phyloP scores from a whole-genome alignment of 2,888 invertebrate genomes.

The Pyrocoelia pectoralis region DNA sequence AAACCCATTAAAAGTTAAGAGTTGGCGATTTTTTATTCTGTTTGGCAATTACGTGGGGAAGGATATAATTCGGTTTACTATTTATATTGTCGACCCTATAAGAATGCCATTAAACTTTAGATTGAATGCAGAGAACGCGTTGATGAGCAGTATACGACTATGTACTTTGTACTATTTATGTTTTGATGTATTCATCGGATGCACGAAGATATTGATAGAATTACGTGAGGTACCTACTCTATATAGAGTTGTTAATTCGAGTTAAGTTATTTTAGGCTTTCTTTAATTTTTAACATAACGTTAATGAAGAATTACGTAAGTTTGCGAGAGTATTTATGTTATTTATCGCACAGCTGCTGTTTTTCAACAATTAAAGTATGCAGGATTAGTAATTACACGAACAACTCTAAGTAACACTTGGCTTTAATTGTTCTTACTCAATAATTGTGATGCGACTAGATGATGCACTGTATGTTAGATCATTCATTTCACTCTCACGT shows the following conservation, averaged over 20 bases:
- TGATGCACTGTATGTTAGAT: slow-evolving; percentile 21
- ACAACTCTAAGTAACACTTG: slow-evolving; percentile 59
- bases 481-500: slow-evolving; percentile 18
- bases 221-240: background rate
- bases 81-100: slow-evolving; percentile 27
- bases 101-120: slow-evolving; percentile 31
- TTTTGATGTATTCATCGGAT: slow-evolving; percentile 24
- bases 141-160: slow-evolving; percentile 9
- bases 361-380: slow-evolving; percentile 61
- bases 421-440: slow-evolving; percentile 56
- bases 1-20: background rate
- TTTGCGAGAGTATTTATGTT: slow-evolving; percentile 57
- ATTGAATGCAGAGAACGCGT: slow-evolving; percentile 28
- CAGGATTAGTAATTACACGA: slow-evolving; percentile 58
- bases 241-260: background rate
- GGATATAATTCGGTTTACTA: slow-evolving; percentile 21
- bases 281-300: slow-evolving; percentile 26
- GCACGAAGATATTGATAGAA: slow-evolving; percentile 13
- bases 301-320: slow-evolving; percentile 50
- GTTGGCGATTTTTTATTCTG: slow-evolving; percentile 8
- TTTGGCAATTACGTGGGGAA: slow-evolving; percentile 13
- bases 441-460: slow-evolving; percentile 31
- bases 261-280: slow-evolving; percentile 18
- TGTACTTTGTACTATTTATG: slow-evolving; percentile 28
- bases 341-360: slow-evolving; percentile 60